phyloP scores from a whole-genome alignment of 2,797 vertebrate genomes.

The Amniataba percoides region DNA sequence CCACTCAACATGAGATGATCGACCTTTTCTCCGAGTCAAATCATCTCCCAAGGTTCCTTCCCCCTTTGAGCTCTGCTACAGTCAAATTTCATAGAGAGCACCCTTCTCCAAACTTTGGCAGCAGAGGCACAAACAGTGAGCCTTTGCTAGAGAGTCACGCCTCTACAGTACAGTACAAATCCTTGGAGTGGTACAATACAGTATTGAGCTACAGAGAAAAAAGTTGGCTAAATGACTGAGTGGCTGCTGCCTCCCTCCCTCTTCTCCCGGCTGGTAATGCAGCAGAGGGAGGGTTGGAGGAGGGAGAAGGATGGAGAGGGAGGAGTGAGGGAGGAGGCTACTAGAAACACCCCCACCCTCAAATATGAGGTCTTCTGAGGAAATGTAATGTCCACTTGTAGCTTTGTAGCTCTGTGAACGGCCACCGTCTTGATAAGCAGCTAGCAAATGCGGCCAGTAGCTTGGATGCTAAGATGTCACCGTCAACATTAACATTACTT shows the following conservation, averaged over 20 bases:
- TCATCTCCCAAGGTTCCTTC: slow-evolving; percentile 54
- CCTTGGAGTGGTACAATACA: neutral
- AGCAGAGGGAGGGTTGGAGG: slow-evolving; percentile 49
- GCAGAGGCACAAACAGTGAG: slow-evolving; percentile 25
- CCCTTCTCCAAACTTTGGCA: slow-evolving; percentile 32
- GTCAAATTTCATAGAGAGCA: slow-evolving; percentile 43
- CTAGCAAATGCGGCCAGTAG: neutral
- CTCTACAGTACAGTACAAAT: slow-evolving; percentile 11
- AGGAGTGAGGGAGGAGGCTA: slow-evolving; percentile 68
- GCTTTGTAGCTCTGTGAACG: neutral
- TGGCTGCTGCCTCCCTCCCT: slow-evolving; percentile 61
- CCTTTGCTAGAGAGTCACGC: slow-evolving; percentile 1
- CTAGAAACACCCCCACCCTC: too few species aligned
- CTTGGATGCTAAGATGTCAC: neutral
- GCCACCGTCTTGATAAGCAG: neutral
- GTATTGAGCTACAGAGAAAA: slow-evolving; percentile 40
- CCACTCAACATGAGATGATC: slow-evolving; percentile 14
- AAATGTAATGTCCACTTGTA: neutral
- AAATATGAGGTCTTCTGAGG: neutral
- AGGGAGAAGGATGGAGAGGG: slow-evolving; percentile 64
- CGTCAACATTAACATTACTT: neutral
- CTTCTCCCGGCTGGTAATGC: slow-evolving; percentile 59
- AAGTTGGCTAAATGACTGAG: slow-evolving; percentile 53
- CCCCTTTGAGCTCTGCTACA: slow-evolving; percentile 27
- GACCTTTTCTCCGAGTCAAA: slow-evolving; percentile 48